Percentiles rank a stretch among this genome's conserved stretches.
Conservation (phyloP, 2,888 invertebrate genomes). For the Stenotaenia linearis region DNA sequence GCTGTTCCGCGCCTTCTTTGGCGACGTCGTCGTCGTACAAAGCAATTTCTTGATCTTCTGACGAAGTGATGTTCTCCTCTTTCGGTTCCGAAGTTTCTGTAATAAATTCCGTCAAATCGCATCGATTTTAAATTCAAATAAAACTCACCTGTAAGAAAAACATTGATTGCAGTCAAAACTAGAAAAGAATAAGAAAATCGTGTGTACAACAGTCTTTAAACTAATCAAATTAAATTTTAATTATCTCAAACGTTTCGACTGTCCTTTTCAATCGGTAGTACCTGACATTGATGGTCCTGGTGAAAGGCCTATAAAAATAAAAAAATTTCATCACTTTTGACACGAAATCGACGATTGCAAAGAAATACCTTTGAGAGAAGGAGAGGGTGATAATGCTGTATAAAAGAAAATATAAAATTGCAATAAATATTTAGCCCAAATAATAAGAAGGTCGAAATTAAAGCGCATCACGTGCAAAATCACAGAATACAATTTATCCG, state of each 20-base stretch:
- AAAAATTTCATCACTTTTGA: too few relatives aligned
- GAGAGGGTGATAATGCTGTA: slow-evolving; percentile 31
- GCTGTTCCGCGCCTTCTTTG: slow-evolving; percentile 30
- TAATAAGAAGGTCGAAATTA: neutral
- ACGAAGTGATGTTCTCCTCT: slow-evolving; percentile 28
- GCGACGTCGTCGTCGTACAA: neutral
- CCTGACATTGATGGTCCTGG: slow-evolving; percentile 33
- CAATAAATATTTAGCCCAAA: neutral
- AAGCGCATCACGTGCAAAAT: neutral
- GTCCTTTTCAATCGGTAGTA: neutral
- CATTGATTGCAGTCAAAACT: neutral
- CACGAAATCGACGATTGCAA: too few relatives aligned
- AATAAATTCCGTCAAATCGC: neutral
- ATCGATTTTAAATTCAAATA: neutral
- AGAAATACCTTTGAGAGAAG: slow-evolving; percentile 32
- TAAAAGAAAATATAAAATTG: neutral
- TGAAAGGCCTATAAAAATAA: slow-evolving; percentile 14
- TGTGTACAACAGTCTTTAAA: too few relatives aligned
- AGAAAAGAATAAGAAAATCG: neutral
- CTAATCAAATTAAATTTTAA: too few relatives aligned
- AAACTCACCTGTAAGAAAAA: neutral
- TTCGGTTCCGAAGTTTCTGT: slow-evolving; percentile 13
- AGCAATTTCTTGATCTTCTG: slow-evolving; percentile 36
- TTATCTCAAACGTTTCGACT: neutral
- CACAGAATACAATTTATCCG: neutral